phyloP scores from a whole-genome alignment of 2,888 invertebrate genomes.

The Cosmia pyralina region DNA sequence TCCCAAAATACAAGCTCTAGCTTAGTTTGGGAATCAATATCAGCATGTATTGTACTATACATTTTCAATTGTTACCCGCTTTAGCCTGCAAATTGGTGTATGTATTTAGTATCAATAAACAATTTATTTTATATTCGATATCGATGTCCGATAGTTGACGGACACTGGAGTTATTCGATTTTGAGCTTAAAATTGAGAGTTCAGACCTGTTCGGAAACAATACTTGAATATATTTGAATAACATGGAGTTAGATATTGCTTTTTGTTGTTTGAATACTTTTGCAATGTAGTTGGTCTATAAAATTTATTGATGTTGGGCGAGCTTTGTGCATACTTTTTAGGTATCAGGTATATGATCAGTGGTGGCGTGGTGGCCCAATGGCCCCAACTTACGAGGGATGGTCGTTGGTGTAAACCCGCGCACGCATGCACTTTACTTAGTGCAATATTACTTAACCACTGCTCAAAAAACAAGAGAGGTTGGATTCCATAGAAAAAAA shows the following conservation, averaged over 20 bases:
- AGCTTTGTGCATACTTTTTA: too few species aligned
- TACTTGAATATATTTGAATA: conserved; percentile 24
- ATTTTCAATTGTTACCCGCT: too few species aligned
- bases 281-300: not conserved
- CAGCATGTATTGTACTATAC: too few species aligned
- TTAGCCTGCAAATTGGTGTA: too few species aligned
- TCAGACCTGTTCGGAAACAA: conserved; percentile 2
- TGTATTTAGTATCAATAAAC: too few species aligned
- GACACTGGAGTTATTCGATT: conserved; percentile 29
- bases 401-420: too few species aligned
- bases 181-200: not conserved
- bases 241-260: conserved; percentile 18
- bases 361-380: not conserved
- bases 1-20: too few species aligned
- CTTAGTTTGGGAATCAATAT: too few species aligned
- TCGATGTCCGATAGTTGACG: conserved; percentile 5
- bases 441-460: not conserved
- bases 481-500: not conserved
- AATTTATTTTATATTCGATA: too few species aligned
- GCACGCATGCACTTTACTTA: not conserved
- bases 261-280: conserved; percentile 14
- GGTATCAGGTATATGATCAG: too few species aligned
- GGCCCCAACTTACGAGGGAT: too few species aligned
- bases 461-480: too few species aligned
- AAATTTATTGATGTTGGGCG: not conserved